These are phyloP conservation scores for Chymomyza costata DNA, from an alignment of 1,140 invertebrate species.

Conservation along the genomic window DNA sequence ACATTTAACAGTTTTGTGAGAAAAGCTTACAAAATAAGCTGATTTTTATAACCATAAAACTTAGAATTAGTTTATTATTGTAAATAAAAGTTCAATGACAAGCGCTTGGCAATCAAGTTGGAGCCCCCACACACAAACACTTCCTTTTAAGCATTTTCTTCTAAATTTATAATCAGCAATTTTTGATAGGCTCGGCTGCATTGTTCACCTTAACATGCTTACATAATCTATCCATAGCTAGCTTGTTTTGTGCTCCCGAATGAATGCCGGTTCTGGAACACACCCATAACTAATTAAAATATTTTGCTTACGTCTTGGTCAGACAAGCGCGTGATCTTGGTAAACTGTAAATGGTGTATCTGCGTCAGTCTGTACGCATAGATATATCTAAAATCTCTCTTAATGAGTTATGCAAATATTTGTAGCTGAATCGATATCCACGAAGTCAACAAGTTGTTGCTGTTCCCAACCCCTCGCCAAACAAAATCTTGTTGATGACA, in stretches of 20 bases:
- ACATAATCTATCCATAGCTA: constrained; percentile 57
- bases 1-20: too few relatives aligned
- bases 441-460: constrained; percentile 20
- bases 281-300: constrained; percentile 66
- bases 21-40: too few relatives aligned
- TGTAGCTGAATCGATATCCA: constrained; percentile 51
- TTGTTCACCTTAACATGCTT: constrained; percentile 36
- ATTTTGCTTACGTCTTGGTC: constrained; percentile 39
- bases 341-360: constrained; percentile 39
- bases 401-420: constrained; percentile 72
- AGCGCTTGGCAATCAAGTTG: too few relatives aligned
- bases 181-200: too few relatives aligned
- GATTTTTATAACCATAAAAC: too few relatives aligned
- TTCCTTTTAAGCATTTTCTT: too few relatives aligned
- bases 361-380: constrained; percentile 5
- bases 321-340: constrained; percentile 32
- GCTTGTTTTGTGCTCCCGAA: constrained; percentile 32
- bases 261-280: constrained; percentile 17
- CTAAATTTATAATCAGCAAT: too few relatives aligned
- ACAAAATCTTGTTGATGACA: not conserved
- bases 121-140: too few relatives aligned
- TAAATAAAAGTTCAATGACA: too few relatives aligned
- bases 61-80: too few relatives aligned
- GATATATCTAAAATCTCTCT: constrained; percentile 44
- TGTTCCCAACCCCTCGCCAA: not conserved